phyloP scores from a whole-genome alignment of 2,888 invertebrate species.

The Adelphocoris suturalis region DNA sequence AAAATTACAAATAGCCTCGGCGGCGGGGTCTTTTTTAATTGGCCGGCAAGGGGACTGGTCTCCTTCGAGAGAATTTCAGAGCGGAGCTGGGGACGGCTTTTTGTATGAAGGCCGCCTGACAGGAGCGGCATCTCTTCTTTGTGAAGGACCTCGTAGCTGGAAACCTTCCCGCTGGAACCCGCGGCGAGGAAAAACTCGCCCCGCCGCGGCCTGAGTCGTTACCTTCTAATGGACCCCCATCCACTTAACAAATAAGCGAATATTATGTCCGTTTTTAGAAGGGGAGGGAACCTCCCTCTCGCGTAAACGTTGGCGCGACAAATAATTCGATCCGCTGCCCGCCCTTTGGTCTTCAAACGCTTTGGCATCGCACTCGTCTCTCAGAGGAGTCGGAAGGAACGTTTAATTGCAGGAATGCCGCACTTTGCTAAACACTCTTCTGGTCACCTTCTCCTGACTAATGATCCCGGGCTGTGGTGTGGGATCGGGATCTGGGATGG shows the following conservation, averaged over 20 bases:
- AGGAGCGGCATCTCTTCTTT: conserved; percentile 48
- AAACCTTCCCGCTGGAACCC: neutral
- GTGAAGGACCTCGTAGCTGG: conserved; percentile 16
- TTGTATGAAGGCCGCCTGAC: conserved; percentile 52
- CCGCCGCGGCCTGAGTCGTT: conserved; percentile 51
- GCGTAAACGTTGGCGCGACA: conserved; percentile 39
- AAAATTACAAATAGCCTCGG: conserved; percentile 63
- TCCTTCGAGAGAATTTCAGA: conserved; percentile 47
- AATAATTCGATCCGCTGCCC: conserved; percentile 30
- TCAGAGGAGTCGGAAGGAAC: neutral
- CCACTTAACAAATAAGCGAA: conserved; percentile 71
- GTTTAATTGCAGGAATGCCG: conserved; percentile 66
- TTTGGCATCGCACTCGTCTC: conserved; percentile 4
- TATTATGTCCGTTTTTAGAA: conserved; percentile 68
- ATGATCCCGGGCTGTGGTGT: conserved; percentile 50
- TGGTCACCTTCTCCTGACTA: conserved; percentile 66
- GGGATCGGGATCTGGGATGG: conserved; percentile 43
- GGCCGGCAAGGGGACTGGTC: neutral
- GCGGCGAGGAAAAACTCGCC: conserved; percentile 4
- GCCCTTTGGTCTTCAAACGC: conserved; percentile 41
- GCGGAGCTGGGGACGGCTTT: conserved; percentile 49
- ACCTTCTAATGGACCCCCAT: conserved; percentile 69
- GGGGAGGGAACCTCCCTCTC: neutral
- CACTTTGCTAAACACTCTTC: conserved; percentile 62
- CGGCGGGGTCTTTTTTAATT: conserved; percentile 53